Percentiles rank a stretch among this genome's conserved stretches.
Conservation (phyloP, 2,113 vertebrate genomes). For the Oreochromis spilurus region DNA sequence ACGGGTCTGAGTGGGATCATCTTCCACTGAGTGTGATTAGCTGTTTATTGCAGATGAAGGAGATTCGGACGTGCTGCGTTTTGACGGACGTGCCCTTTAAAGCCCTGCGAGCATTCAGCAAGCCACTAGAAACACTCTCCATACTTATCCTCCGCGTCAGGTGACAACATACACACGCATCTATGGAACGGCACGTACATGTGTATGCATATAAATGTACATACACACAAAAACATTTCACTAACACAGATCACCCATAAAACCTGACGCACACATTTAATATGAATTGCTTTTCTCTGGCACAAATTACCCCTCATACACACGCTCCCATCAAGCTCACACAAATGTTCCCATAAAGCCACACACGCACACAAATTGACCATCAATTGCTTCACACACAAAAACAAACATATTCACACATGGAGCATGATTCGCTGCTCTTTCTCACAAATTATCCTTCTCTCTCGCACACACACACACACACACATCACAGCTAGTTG, state of each 20-base stretch:
- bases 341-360: constrained; percentile 15
- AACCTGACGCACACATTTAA: background rate
- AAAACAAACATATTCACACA: background rate
- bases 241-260: constrained; percentile 16
- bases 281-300: constrained; percentile 7
- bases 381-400: background rate
- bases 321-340: background rate
- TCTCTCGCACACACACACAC: background rate
- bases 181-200: background rate
- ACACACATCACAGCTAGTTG: background rate
- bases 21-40: constrained; percentile 26
- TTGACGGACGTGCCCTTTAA: constrained; percentile 51
- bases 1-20: background rate
- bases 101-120: background rate
- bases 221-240: background rate
- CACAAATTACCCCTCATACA: constrained; percentile 12
- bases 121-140: constrained; percentile 48
- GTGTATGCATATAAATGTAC: constrained; percentile 26
- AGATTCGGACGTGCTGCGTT: background rate
- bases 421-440: background rate
- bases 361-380: constrained; percentile 3
- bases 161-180: background rate
- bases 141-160: background rate
- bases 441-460: constrained; percentile 7
- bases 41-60: constrained; percentile 29